Evolutionary conservation across 1,140 invertebrate species (phyloP), one percentile per base, ranked within the genome.

Genomic region (Dendrolimus punctatus): DNA sequence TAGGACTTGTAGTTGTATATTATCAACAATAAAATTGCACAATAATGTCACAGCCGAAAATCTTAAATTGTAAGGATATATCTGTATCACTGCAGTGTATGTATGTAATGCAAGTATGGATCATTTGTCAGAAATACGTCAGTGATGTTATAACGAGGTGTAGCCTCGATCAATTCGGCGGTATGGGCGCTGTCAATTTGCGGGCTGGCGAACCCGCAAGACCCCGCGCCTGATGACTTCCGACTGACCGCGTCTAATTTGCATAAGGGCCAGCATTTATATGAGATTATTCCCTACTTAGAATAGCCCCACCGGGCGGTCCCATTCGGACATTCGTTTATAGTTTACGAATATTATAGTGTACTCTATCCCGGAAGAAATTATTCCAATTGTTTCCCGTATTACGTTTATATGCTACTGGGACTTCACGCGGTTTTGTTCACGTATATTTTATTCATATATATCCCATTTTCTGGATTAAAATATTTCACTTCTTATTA

Each of bases 191-290:
- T 84, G 78, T 79, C 76, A 84, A 84, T 84, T 81, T 81, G 75
- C 62, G 73, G 70, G 55, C 56, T 59, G 64, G 65, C 55, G 55
- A 55, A 56, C 50, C 60, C 62, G 61, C 23, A 23, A 23, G 23
- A 23, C 23, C 53, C 57, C 68, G 66, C 60, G 64, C 59, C 66
- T 80, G 79, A 77, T 81, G 80, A 85, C 78, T 85, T 85, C 78
- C 81, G 76, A 82, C 66, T 82, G 79, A 82, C 78, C 76, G 80
- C 74, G 61, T 70, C 66, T 64, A 66, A 83, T 85, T 83, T 81
- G 81, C 78, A 82, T 85, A 81, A 83, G 78, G 81, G 75, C 70
- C 69, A 66, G 67, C 71, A 74, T 78, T 75, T 80, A 82, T 79
- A 81, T 72, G 72, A 76, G 73, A 85, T 83, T 83, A 81, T 74